Evolutionary conservation across 2,888 invertebrate species (phyloP), one percentile per base, ranked within the genome.

Genomic region (Cantharis rustica): DNA sequence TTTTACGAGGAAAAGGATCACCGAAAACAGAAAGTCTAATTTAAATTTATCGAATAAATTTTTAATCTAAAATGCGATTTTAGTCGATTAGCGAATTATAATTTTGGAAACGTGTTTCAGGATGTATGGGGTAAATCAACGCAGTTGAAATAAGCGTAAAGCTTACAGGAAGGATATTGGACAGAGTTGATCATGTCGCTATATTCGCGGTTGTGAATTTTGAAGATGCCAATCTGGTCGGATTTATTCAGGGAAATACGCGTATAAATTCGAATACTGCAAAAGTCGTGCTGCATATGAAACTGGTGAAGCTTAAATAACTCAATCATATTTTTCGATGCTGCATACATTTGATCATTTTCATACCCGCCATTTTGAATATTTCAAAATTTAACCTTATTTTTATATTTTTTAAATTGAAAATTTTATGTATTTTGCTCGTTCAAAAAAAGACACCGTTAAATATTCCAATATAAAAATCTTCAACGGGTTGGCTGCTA

Each of bases 201-300:
- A 31, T 68, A 71, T 73, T 73, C 71, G 76, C 70, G 77, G 74
- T 69, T 74, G 77, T 73, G 77, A 77, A 72, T 75, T 77, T 75
- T 75, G 77, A 75, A 75, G 77, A 75, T 72, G 77, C 75, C 77
- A 77, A 75, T 77, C 75, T 75, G 69, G 69, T 72, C 69, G 69
- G 75, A 77, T 75, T 77, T 75, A 75, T 77, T 77, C 77, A 70
- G 77, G 74, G 75, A 77, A 77, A 72, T 77, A 77, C 77, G 75
- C 74, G 77, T 72, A 76, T 76, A 77, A 77, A 74, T 77, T 77
- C 77, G 66, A 68, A 77, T 77, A 77, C 77, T 31, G 76, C 61
- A 76, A 76, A 75, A 73, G 71, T 77, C 74, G 73, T 68, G 68
- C 68, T 74, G 73, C 77, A 77, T 71, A 74, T 74, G 77, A 77